Percentiles rank a stretch among this genome's conserved stretches.
Evolutionary conservation across 30 jellyfish, hydroid and myxozoan genomes (phyloP).

Genomic region (Morbakka virulenta): DNA sequence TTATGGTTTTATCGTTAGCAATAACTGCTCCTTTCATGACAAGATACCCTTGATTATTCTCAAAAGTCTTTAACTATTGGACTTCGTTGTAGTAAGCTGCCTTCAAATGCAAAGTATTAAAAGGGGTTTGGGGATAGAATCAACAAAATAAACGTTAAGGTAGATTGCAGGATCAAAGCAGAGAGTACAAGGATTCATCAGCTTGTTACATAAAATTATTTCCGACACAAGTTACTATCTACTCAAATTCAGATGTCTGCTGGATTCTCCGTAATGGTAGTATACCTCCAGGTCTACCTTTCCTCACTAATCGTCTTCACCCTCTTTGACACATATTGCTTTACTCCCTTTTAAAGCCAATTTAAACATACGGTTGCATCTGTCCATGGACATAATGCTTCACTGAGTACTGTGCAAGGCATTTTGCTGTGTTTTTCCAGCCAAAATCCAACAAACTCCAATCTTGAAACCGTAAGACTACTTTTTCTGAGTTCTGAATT

Average conservation of each 20-base stretch:
- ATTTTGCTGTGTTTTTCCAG: background rate
- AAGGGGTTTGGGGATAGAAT: no score
- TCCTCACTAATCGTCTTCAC: slow-evolving; percentile 13
- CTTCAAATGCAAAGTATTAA: no score
- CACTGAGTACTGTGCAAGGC: background rate
- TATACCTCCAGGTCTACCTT: background rate
- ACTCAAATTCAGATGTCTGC: slow-evolving; percentile 48
- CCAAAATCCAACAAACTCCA: background rate
- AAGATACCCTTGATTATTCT: no score
- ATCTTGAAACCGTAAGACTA: background rate
- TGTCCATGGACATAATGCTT: background rate
- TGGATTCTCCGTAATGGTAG: slow-evolving; percentile 7
- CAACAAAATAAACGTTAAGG: no score
- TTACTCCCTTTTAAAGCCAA: background rate
- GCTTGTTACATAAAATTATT: no score
- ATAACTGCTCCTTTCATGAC: no score
- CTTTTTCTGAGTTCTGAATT: background rate
- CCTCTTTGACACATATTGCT: background rate
- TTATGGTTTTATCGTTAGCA: no score
- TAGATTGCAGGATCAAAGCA: no score
- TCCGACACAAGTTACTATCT: background rate
- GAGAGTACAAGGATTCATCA: no score
- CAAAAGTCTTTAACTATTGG: no score
- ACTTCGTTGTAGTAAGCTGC: no score
- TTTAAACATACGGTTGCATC: slow-evolving; percentile 6